phyloP scores from a whole-genome alignment of 2,888 invertebrate genomes.

The Trissolcus japonicus region DNA sequence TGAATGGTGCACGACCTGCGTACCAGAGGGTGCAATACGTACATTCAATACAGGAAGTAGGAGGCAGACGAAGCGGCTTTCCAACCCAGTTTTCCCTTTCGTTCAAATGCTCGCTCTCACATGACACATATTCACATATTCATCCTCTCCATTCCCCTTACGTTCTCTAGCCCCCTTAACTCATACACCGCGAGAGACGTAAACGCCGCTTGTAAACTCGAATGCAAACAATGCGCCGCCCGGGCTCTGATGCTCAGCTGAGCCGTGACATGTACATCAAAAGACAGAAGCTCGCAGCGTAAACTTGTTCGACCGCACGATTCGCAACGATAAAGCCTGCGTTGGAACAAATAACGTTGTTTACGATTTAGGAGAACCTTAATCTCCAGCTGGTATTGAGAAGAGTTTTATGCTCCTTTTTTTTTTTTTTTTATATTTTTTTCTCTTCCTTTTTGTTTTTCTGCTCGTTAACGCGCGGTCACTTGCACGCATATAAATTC shows the following conservation, averaged over 20 bases:
- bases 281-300: slow-evolving; percentile 40
- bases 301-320: slow-evolving; percentile 65
- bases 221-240: slow-evolving; percentile 55
- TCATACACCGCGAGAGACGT: slow-evolving; percentile 46
- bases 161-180: slow-evolving; percentile 56
- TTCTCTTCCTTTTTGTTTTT: background rate
- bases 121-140: slow-evolving; percentile 72
- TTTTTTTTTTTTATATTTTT: no score
- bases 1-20: slow-evolving; percentile 63
- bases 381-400: no score
- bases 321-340: slow-evolving; percentile 48
- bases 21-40: slow-evolving; percentile 58
- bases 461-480: background rate
- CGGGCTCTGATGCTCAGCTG: slow-evolving; percentile 65
- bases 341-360: slow-evolving; percentile 26
- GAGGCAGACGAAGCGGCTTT: slow-evolving; percentile 60
- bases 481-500: slow-evolving; percentile 1
- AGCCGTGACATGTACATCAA: slow-evolving; percentile 61
- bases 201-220: slow-evolving; percentile 52
- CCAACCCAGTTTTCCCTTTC: slow-evolving; percentile 71
- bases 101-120: slow-evolving; percentile 65
- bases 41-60: slow-evolving; percentile 59
- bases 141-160: slow-evolving; percentile 60
- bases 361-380: no score
- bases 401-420: no score